Conservation (phyloP, 2,797 vertebrate genomes). For the Podargus strigoides region DNA sequence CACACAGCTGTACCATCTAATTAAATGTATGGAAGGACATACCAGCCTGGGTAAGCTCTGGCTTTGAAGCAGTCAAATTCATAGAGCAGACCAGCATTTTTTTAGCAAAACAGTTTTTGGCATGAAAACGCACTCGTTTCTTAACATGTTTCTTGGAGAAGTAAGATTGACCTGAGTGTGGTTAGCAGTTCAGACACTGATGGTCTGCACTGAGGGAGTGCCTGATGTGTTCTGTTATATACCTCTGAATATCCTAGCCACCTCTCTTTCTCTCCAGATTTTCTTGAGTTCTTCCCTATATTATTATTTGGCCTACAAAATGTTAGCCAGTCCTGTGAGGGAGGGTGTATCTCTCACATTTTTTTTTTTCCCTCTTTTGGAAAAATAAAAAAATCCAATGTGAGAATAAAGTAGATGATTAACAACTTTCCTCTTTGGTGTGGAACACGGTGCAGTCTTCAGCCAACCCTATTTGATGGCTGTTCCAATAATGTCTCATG, state of each 20-base stretch:
- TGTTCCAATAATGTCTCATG: not conserved
- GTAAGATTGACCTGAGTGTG: not conserved
- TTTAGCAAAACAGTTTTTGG: not conserved
- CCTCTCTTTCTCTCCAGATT: not conserved
- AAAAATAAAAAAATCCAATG: not conserved
- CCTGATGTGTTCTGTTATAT: not conserved
- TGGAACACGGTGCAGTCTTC: not conserved
- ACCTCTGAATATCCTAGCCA: not conserved
- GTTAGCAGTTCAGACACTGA: not conserved
- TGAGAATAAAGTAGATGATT: not conserved
- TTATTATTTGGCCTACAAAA: not conserved
- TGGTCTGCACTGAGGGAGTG: not conserved
- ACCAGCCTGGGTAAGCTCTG: not conserved
- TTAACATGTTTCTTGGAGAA: not conserved
- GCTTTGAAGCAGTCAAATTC: not conserved
- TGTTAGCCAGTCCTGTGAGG: not conserved
- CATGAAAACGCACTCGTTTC: not conserved
- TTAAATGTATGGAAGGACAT: not conserved
- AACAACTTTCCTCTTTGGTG: not conserved
- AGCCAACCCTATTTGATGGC: not conserved
- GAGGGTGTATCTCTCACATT: accelerated
- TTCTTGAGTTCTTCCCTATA: not conserved
- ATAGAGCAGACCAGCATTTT: not conserved
- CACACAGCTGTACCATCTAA: not conserved
- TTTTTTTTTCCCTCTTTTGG: not conserved